Percentiles rank a stretch among this genome's conserved stretches.
phyloP scores from a whole-genome alignment of 2,888 invertebrate genomes.

The Caenorhabditis auriculariae region DNA sequence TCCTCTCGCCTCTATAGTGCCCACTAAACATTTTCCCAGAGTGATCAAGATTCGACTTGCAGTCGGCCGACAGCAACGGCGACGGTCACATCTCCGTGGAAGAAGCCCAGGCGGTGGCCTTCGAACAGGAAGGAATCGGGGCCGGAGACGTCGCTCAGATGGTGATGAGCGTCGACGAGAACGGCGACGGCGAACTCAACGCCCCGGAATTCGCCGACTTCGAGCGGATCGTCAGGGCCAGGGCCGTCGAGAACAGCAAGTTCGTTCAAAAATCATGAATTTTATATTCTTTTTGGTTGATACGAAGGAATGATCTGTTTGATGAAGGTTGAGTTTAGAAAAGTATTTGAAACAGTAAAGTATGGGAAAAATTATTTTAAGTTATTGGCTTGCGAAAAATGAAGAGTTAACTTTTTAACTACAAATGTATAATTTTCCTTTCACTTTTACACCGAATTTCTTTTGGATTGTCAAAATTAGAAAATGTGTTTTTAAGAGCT shows the following conservation, averaged over 20 bases:
- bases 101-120: conserved; percentile 59
- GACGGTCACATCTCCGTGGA: conserved; percentile 60
- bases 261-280: conserved; percentile 44
- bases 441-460: too few relatives aligned
- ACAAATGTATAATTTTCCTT: too few relatives aligned
- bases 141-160: conserved; percentile 57
- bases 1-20: too few relatives aligned
- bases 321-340: too few relatives aligned
- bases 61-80: conserved; percentile 53
- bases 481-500: too few relatives aligned
- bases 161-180: conserved; percentile 55
- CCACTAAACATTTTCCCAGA: not conserved
- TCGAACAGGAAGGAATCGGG: conserved; percentile 56
- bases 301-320: not conserved
- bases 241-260: conserved; percentile 58
- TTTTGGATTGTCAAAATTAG: too few relatives aligned
- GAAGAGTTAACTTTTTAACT: too few relatives aligned
- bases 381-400: too few relatives aligned
- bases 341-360: too few relatives aligned
- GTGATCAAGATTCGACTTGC: too few relatives aligned
- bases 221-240: conserved; percentile 55
- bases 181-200: conserved; percentile 57
- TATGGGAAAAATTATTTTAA: too few relatives aligned
- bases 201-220: conserved; percentile 62
- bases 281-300: not conserved